Percentiles rank a stretch among this genome's conserved stretches.
These are phyloP conservation scores for Athripsodes cinereus DNA, from an alignment of 2,888 invertebrate genomes.

Conservation along the genomic window DNA sequence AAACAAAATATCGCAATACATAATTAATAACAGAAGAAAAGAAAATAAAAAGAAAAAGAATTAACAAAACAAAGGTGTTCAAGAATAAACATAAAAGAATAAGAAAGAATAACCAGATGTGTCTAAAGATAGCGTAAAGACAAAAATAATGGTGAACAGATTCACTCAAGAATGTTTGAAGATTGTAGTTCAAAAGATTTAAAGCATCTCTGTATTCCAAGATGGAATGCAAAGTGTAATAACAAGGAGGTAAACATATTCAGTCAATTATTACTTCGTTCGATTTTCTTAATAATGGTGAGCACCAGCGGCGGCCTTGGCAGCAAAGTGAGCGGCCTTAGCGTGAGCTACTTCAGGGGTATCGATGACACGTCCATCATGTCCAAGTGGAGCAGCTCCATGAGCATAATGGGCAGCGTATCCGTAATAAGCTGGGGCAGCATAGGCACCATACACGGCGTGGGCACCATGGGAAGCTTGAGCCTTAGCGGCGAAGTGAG, in stretches of 20 bases:
- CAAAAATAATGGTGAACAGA: too few species aligned
- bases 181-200: neutral
- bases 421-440: neutral
- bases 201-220: too few species aligned
- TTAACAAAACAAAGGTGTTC: neutral
- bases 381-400: conserved; percentile 18
- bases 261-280: neutral
- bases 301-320: conserved; percentile 28
- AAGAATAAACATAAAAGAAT: neutral
- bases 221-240: neutral
- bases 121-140: too few species aligned
- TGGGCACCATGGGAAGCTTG: conserved; percentile 10
- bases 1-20: neutral
- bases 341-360: conserved; percentile 57
- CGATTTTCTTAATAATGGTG: neutral
- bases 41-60: neutral
- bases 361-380: conserved; percentile 32
- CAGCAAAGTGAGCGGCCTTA: conserved; percentile 53
- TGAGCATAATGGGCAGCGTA: conserved; percentile 7
- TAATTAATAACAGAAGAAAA: neutral
- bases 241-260: too few species aligned
- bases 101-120: neutral
- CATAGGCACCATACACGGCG: conserved; percentile 21
- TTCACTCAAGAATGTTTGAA: neutral
- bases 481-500: conserved; percentile 47